Base-by-base conservation (phyloP, 2,113 vertebrate species). In the Pelvicachromis taeniatus region DNA sequence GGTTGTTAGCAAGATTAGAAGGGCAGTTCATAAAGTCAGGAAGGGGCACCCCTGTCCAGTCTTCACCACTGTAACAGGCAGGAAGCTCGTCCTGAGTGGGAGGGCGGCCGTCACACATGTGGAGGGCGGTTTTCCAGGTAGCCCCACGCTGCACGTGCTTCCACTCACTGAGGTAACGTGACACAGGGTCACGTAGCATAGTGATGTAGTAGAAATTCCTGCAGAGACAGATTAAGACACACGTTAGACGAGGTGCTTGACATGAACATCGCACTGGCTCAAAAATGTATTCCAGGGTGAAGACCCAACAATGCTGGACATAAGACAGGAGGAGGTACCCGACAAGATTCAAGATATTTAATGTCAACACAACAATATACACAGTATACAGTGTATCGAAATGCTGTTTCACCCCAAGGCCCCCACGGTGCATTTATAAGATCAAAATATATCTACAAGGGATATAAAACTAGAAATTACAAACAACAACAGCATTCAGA, bases 201-300 rank as follows among this genome's bases (percentile, higher is more conserved):
- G 98, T 99, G 95, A 99, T 99, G 94, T 99, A 99, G 95, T 99
- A 99, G 94, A 99, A 99, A 55, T 98, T 99, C 94, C 98, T 99
- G 93, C 63, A 26, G 70, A 78, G 75, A 84, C 65, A 80, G 26
- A 83, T 1, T 81, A 4, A 87, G 19, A 85, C 16, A 45, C 0
- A 5, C 12, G 10, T 81, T 6, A 55, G 61, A 29, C 4, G 7
- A 81, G 14, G 12, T 45, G 14, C 9, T 45, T 16, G 40, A 16
- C 40, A 70, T 45, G 40, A 9, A 70, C 9, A 70, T 70, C 4
- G 8, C 14, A 48, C 65, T 11, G 48, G 40, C 40, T 70, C 16
- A 17, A 23, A 70, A 70, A 10, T 70, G 1, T 9, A 45, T 45
- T 17, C 21, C 38, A 10, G 19, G 40, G 23, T 73, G 16, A 73